These are phyloP conservation scores for Drosophila nigricruria DNA, from an alignment of 2,888 invertebrate species.

Conservation along the genomic window DNA sequence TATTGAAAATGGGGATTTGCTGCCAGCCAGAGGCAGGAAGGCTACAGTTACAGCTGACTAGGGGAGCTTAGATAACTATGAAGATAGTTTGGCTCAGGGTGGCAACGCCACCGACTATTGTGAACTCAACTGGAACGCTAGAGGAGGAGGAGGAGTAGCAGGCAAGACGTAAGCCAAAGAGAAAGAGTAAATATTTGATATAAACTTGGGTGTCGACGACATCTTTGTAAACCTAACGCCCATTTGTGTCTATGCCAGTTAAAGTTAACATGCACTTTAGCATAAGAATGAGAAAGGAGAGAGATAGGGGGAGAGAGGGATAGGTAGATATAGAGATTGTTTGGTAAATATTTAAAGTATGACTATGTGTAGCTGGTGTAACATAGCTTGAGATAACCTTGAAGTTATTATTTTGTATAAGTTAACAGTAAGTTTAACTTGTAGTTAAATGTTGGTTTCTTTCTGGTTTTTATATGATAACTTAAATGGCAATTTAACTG, in stretches of 20 bases:
- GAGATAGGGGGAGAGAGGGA: no score
- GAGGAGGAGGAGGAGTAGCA: not conserved
- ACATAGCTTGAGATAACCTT: not conserved
- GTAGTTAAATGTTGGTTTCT: not conserved
- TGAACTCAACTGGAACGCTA: conserved; percentile 44
- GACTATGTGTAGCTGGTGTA: not conserved
- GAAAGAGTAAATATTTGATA: conserved; percentile 44
- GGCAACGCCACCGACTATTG: conserved; percentile 12
- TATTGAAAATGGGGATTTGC: conserved; percentile 38
- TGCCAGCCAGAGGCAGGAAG: not conserved
- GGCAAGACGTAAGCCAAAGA: not conserved
- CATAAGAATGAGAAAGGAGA: not conserved
- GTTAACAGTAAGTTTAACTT: not conserved
- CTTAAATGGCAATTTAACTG: not conserved
- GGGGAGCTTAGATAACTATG: conserved; percentile 5
- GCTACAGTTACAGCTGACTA: not conserved
- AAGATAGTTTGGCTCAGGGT: conserved; percentile 24
- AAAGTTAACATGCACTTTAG: conserved; percentile 1
- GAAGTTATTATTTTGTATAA: not conserved
- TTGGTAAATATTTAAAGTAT: conserved; percentile 3
- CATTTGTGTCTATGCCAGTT: not conserved
- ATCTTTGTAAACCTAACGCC: conserved; percentile 5
- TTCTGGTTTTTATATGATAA: not conserved
- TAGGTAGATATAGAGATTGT: not conserved
- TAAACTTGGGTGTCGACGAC: conserved; percentile 15